These are phyloP conservation scores for Ctena decussata DNA, from an alignment of 2,888 invertebrate genomes.

Conservation along the genomic window DNA sequence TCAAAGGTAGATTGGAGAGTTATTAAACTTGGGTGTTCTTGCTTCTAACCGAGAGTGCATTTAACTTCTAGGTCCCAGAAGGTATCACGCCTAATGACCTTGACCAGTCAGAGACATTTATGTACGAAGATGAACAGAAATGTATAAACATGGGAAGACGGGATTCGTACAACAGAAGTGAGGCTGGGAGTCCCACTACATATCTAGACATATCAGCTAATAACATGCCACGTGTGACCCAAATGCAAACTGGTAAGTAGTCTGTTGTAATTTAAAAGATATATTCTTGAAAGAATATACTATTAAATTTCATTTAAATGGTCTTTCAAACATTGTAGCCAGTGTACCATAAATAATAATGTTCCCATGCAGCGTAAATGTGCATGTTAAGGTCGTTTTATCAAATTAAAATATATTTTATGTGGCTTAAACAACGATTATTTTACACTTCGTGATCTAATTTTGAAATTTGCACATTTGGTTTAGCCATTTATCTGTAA, in stretches of 20 bases:
- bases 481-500: too few species aligned
- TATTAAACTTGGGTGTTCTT: background rate
- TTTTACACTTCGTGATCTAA: too few species aligned
- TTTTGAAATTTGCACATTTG: too few species aligned
- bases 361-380: too few species aligned
- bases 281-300: too few species aligned
- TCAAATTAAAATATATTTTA: too few species aligned
- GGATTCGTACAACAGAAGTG: background rate
- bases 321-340: too few species aligned
- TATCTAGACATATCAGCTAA: constrained; percentile 62
- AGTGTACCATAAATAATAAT: too few species aligned
- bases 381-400: too few species aligned
- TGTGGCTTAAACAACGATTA: too few species aligned
- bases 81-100: constrained; percentile 53
- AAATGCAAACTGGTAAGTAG: constrained; percentile 51
- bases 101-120: constrained; percentile 62
- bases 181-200: constrained; percentile 48
- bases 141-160: background rate
- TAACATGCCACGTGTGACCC: constrained; percentile 43
- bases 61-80: constrained; percentile 52
- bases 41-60: background rate
- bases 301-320: too few species aligned
- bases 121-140: constrained; percentile 58
- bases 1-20: background rate
- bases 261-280: too few species aligned